These are phyloP conservation scores for Heliconius melpomene DNA, from an alignment of 1,140 invertebrate genomes.

Conservation along the genomic window DNA sequence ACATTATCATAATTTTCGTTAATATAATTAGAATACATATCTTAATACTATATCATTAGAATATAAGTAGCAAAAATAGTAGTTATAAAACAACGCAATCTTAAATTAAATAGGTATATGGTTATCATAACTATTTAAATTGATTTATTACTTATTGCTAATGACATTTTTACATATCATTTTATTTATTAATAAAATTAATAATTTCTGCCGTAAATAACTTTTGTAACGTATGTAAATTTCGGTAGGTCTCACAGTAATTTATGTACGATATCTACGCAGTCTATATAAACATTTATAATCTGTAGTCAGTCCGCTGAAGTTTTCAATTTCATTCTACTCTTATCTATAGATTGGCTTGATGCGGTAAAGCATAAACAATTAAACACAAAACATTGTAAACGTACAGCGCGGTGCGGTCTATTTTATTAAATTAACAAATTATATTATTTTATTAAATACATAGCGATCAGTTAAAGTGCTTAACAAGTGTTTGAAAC, in stretches of 20 bases:
- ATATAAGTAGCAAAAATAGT: too few species aligned
- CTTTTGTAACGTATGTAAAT: background rate
- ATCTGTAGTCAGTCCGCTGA: background rate
- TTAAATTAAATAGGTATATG: too few species aligned
- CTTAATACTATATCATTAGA: too few species aligned
- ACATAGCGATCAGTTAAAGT: background rate
- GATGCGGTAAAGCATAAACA: constrained; percentile 6
- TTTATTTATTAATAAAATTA: too few species aligned
- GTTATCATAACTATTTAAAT: too few species aligned
- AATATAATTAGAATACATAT: too few species aligned
- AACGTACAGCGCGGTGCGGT: background rate
- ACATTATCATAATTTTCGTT: too few species aligned
- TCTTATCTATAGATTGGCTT: constrained; percentile 10
- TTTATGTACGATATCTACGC: background rate
- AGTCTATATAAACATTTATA: background rate
- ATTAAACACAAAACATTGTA: constrained; percentile 1
- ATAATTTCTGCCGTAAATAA: too few species aligned
- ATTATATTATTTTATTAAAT: background rate
- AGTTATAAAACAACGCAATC: too few species aligned
- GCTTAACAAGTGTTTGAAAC: background rate
- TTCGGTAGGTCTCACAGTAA: background rate
- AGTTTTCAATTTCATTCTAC: background rate
- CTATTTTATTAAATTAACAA: background rate
- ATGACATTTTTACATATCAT: too few species aligned
- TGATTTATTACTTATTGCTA: too few species aligned